Evolutionary conservation across 2,888 invertebrate species (phyloP).

Genomic region (Polydrusus cervinus): DNA sequence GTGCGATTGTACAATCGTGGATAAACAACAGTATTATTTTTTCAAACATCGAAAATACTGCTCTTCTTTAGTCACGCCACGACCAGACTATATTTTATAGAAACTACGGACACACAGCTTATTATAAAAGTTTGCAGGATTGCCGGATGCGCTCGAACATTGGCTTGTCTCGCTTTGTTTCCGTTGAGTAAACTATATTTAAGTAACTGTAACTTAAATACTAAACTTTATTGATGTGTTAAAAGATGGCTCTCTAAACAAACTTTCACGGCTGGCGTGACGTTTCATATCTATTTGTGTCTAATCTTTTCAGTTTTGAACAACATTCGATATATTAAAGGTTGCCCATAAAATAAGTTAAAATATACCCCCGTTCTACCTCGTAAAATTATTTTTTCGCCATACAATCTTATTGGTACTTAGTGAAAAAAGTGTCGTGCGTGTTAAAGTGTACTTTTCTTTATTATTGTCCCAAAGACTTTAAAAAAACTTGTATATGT

Average conservation of each 20-base stretch:
- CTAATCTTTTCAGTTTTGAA: conserved; percentile 61
- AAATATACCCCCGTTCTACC: conserved; percentile 36
- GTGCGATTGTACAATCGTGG: too few relatives aligned
- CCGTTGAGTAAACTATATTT: not conserved
- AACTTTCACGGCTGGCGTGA: conserved; percentile 59
- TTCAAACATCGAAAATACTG: too few relatives aligned
- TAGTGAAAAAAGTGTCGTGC: conserved; percentile 28
- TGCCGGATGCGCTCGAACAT: conserved; percentile 14
- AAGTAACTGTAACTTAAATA: conserved; percentile 41
- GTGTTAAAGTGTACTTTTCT: conserved; percentile 29
- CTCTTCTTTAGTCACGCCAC: too few relatives aligned
- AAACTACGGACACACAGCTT: too few relatives aligned
- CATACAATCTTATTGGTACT: not conserved
- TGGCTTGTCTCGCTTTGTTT: not conserved
- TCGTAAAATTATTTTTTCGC: conserved; percentile 28
- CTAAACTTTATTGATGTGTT: not conserved
- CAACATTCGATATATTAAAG: conserved; percentile 59
- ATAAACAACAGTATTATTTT: too few relatives aligned
- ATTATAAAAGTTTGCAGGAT: too few relatives aligned
- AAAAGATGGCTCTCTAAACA: conserved; percentile 41
- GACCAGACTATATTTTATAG: too few relatives aligned
- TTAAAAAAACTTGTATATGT: conserved; percentile 30
- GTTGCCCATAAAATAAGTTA: conserved; percentile 55
- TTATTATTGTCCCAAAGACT: conserved; percentile 28
- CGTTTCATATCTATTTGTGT: conserved; percentile 62